These are phyloP conservation scores for Zeuzera pyrina DNA, from an alignment of 2,888 invertebrate species.

Conservation along the genomic window DNA sequence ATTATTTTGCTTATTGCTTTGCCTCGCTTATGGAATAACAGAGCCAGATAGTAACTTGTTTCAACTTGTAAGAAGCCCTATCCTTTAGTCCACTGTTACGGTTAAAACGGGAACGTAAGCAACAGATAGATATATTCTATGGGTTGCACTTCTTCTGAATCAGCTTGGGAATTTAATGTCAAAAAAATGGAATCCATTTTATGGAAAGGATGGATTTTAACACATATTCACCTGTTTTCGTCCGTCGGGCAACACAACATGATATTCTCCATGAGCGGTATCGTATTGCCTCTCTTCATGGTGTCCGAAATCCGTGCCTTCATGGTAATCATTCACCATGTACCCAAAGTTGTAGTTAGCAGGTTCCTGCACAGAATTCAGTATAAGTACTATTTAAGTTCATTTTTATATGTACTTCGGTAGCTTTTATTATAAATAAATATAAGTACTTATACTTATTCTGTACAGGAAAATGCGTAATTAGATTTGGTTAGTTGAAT, in stretches of 20 bases:
- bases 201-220: not conserved
- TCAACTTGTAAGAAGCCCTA: no score
- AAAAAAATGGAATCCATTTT: no score
- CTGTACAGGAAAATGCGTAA: conserved; percentile 14
- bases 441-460: conserved; percentile 28
- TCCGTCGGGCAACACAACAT: conserved; percentile 78
- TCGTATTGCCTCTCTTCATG: conserved; percentile 76
- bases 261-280: conserved; percentile 74
- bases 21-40: no score
- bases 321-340: conserved; percentile 75
- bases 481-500: conserved; percentile 2
- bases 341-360: conserved; percentile 78
- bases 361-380: conserved; percentile 66
- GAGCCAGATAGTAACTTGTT: no score
- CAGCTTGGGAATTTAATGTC: no score
- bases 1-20: no score
- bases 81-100: no score
- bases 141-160: no score
- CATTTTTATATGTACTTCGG: not conserved
- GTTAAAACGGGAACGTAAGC: no score
- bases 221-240: conserved; percentile 66
- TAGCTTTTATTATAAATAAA: not conserved
- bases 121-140: no score
- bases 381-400: conserved; percentile 37
- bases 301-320: conserved; percentile 77